Base-by-base conservation (phyloP, 2,113 vertebrate species). In the Percina caprodes region DNA sequence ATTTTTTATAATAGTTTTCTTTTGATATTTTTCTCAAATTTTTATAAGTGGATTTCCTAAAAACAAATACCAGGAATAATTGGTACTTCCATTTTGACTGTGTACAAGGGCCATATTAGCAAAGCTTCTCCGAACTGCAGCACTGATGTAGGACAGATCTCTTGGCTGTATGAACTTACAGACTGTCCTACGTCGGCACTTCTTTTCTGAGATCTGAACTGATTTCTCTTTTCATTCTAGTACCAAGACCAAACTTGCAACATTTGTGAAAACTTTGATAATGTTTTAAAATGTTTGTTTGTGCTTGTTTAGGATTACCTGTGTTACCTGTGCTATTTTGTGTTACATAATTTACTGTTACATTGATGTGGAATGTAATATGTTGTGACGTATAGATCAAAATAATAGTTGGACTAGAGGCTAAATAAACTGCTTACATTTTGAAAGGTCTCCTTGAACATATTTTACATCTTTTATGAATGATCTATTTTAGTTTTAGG, bases 1-100 rank as follows among this genome's bases (percentile, higher is more conserved):
- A 94, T 95, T 95, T 93, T 95, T 94, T 95, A 92, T 94, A 94
- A 92, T 84, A 83, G 71, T 92, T 95, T 95, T 94, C 82, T 93
- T 95, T 94, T 94, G 90, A 94, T 95, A 93, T 93, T 93, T 91
- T 91, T 91, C 86, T 86, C 89, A 89, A 42, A 91, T 89, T 95
- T 95, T 95, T 92, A 93, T 94, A 94, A 88, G 86, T 89, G 80
- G 77, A 91, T 93, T 93, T 93, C 65, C 89, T 54, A 91, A 86
- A 89, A 80, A 78, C 30, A 84, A 68, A 85, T 85, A 83, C 68
- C 49, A 76, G 77, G 75, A 92, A 88, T 91, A 74, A 89, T 92
- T 90, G 90, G 86, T 94, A 91, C 90, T 89, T 85, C 66, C 87
- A 86, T 86, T 88, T 84, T 88, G 79, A 86, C 65, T 77, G 82